These are phyloP conservation scores for Holocentrus rufus DNA, from an alignment of 2,797 vertebrate genomes.

Conservation along the genomic window DNA sequence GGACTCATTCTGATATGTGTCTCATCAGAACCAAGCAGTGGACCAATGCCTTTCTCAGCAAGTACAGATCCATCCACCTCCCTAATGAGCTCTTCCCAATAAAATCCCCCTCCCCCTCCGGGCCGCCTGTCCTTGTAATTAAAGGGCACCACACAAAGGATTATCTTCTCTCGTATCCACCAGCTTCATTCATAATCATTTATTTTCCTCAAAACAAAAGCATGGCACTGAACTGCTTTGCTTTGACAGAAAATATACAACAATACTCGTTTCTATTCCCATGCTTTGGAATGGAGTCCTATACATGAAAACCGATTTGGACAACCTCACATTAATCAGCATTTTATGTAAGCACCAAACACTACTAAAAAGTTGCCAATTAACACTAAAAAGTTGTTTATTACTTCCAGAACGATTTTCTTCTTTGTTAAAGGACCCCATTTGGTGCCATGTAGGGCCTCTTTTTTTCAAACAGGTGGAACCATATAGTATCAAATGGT, in stretches of 20 bases:
- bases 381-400: too few species aligned
- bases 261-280: background rate
- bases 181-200: slow-evolving; percentile 49
- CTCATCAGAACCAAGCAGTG: slow-evolving; percentile 58
- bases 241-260: slow-evolving; percentile 5
- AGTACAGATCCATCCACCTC: slow-evolving; percentile 35
- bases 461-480: too few species aligned
- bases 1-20: slow-evolving; percentile 24
- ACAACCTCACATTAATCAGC: background rate
- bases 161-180: slow-evolving; percentile 37
- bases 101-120: slow-evolving; percentile 7
- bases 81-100: slow-evolving; percentile 68
- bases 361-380: too few species aligned
- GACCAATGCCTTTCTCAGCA: slow-evolving; percentile 37
- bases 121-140: slow-evolving; percentile 51
- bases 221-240: slow-evolving; percentile 6
- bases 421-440: too few species aligned
- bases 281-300: background rate
- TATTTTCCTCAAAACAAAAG: slow-evolving; percentile 52
- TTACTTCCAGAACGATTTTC: too few species aligned
- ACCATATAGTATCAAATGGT: too few species aligned
- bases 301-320: background rate
- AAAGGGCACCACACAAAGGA: slow-evolving; percentile 66
- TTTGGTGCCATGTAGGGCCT: too few species aligned
- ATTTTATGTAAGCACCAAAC: too few species aligned